Conservation (phyloP, 2,888 invertebrate species). For the Toxonevra muliebris region DNA sequence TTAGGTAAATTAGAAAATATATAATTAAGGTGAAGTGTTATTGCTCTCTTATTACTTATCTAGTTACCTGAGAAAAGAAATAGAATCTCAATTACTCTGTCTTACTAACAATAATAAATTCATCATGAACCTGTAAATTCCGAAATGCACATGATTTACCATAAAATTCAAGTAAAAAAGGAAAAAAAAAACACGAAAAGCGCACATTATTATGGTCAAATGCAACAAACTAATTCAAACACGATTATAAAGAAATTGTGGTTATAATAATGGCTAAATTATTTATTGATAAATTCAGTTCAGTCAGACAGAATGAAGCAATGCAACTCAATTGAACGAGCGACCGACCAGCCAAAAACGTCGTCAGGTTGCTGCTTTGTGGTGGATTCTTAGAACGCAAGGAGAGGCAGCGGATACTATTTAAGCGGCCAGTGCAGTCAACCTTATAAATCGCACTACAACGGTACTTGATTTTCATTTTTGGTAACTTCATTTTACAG, state of each 20-base stretch:
- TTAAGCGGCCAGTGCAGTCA: background rate
- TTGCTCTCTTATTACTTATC: too few relatives aligned
- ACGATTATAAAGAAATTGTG: conserved; percentile 25
- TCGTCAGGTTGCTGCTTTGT: background rate
- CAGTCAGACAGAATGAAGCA: background rate
- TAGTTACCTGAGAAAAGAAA: too few relatives aligned
- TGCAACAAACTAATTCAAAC: background rate
- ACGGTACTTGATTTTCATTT: conserved; percentile 22
- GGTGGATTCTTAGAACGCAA: background rate
- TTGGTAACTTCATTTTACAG: conserved; percentile 28
- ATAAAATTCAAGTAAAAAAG: background rate
- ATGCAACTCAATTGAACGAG: background rate
- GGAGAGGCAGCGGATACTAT: background rate
- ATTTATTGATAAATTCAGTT: conserved; percentile 27
- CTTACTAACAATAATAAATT: background rate
- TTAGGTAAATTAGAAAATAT: too few relatives aligned
- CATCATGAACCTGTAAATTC: conserved; percentile 12
- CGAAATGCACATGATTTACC: conserved; percentile 12
- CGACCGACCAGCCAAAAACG: background rate
- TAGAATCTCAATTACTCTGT: too few relatives aligned
- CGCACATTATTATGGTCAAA: too few relatives aligned
- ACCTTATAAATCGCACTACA: conserved; percentile 12
- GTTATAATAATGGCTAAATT: conserved; percentile 32
- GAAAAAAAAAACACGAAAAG: too few relatives aligned
- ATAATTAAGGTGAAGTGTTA: too few relatives aligned